A percentile compares a stretch with the other conserved stretches of the same genome.
Evolutionary conservation across 1,140 invertebrate genomes (phyloP).

Genomic region (Nasonia longicornis): DNA sequence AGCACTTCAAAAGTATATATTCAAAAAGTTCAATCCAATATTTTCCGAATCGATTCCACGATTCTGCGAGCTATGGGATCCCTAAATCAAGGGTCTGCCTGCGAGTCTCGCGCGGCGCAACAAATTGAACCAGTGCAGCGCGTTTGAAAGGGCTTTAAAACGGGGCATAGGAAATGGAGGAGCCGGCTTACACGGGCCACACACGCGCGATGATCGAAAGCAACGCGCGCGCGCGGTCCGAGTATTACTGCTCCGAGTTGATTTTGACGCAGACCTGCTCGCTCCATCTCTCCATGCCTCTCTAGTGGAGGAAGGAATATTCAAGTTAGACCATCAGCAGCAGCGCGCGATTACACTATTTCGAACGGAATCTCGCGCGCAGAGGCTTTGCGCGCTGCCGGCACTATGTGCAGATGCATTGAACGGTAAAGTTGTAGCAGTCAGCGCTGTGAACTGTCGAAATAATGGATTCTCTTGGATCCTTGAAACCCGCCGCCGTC

Average conservation of each 20-base stretch:
- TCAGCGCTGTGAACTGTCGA: not conserved
- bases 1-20: no score
- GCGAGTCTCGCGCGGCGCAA: no score
- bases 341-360: constrained; percentile 16
- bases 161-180: no score
- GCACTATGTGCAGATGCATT: not conserved
- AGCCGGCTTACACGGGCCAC: no score
- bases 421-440: constrained; percentile 25
- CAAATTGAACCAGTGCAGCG: no score
- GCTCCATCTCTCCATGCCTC: not conserved
- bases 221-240: not conserved
- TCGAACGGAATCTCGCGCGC: not conserved
- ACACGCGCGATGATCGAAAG: not conserved
- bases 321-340: constrained; percentile 10
- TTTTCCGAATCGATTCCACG: not conserved
- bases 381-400: no score
- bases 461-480: constrained; percentile 43
- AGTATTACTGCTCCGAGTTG: not conserved
- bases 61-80: not conserved
- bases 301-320: not conserved
- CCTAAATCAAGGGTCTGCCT: not conserved
- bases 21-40: not conserved
- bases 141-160: not conserved
- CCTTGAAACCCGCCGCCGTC: not conserved
- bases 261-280: not conserved